phyloP scores from a whole-genome alignment of 2,797 vertebrate species.

The Saxicola maurus region DNA sequence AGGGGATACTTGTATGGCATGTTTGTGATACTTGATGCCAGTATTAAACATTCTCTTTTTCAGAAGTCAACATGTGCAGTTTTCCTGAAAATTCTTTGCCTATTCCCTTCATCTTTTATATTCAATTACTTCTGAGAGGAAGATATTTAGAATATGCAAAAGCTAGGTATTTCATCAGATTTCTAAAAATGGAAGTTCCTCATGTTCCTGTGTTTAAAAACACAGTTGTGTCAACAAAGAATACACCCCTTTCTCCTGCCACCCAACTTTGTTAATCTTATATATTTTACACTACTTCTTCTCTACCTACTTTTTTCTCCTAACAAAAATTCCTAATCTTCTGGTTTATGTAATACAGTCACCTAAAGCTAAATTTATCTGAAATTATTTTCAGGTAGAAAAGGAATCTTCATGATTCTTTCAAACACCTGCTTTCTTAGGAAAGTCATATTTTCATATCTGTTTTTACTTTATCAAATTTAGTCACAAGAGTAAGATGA shows the following conservation, averaged over 20 bases:
- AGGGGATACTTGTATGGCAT: background rate
- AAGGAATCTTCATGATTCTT: background rate
- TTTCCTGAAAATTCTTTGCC: background rate
- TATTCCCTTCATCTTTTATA: background rate
- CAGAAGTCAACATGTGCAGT: background rate
- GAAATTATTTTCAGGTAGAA: background rate
- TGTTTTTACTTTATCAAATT: background rate
- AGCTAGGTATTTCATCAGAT: background rate
- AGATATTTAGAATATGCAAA: background rate
- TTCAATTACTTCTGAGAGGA: background rate
- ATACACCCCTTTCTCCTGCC: accelerated
- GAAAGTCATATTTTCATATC: background rate
- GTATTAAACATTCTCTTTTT: background rate
- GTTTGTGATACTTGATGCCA: background rate
- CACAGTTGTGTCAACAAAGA: background rate
- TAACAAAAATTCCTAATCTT: background rate
- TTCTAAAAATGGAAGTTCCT: background rate
- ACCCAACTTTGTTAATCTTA: background rate
- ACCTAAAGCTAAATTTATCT: background rate
- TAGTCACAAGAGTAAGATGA: background rate
- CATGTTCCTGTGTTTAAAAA: background rate
- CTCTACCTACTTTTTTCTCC: background rate
- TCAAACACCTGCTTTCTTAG: background rate
- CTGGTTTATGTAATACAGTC: background rate
- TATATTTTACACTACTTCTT: background rate